Percentiles rank a stretch among this genome's conserved stretches.
Conservation (phyloP, 2,797 vertebrate species). For the Notoglanidium macrostoma region DNA sequence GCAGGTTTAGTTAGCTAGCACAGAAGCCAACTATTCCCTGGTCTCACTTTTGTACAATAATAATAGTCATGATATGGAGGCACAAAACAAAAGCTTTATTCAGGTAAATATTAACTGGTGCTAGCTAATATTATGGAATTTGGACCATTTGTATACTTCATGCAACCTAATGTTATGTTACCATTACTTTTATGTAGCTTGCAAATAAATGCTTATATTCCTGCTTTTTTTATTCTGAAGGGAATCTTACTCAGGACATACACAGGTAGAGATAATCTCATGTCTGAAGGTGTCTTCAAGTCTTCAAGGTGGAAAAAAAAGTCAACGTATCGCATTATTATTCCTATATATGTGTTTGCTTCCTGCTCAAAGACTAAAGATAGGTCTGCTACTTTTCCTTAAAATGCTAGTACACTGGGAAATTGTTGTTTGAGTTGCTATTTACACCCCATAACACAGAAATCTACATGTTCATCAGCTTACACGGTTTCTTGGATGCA, state of each 20-base stretch:
- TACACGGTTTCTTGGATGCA: constrained; percentile 10
- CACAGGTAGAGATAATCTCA: background rate
- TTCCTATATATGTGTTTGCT: background rate
- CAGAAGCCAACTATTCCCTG: background rate
- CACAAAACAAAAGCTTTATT: background rate
- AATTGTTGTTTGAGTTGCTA: background rate
- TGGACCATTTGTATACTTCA: background rate
- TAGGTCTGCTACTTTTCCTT: background rate
- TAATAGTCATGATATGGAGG: background rate
- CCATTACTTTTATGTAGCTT: background rate
- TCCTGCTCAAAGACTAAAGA: background rate
- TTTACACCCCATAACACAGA: constrained; percentile 24
- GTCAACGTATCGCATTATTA: background rate
- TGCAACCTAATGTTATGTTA: background rate
- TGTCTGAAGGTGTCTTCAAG: background rate
- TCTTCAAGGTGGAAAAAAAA: background rate
- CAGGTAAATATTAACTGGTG: background rate
- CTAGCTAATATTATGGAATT: background rate
- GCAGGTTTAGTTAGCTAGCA: background rate
- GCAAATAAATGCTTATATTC: background rate
- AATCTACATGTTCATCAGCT: constrained; percentile 36
- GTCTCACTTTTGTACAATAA: background rate
- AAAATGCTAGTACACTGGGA: background rate
- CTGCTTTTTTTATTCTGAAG: background rate
- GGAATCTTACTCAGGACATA: background rate